Percentiles rank a stretch among this genome's conserved stretches.
These are phyloP conservation scores for Halichoerus grypus DNA, from an alignment of 2,113 vertebrate genomes.

Conservation along the genomic window DNA sequence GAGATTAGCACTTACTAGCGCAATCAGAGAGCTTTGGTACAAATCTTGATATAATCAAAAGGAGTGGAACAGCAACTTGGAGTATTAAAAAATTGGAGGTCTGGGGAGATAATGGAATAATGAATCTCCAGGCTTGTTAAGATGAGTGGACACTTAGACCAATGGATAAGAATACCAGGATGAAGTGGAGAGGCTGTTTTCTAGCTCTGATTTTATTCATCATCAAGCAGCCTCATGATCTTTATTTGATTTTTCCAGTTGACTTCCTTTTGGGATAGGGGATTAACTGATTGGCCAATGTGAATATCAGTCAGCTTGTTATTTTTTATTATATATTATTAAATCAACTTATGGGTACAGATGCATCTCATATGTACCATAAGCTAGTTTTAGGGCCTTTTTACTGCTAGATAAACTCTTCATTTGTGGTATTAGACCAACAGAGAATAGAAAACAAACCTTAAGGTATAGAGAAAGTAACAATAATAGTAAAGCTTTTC, in stretches of 20 bases:
- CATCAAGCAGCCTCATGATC: not conserved
- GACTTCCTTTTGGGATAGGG: conserved; percentile 42
- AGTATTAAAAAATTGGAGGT: conserved; percentile 25
- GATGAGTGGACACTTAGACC: not conserved
- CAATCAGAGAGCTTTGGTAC: conserved; percentile 25
- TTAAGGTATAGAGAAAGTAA: conserved; percentile 2
- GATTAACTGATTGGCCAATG: not conserved
- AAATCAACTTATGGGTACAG: conserved; percentile 33
- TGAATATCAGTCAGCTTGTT: not conserved
- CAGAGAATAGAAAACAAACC: conserved; percentile 49
- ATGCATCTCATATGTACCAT: conserved; percentile 23
- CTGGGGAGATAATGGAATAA: conserved; percentile 2
- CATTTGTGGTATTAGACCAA: conserved; percentile 37
- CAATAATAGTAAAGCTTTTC: conserved; percentile 45
- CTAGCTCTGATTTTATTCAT: conserved; percentile 38
- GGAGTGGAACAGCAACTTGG: conserved; percentile 8
- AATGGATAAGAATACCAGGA: conserved; percentile 15
- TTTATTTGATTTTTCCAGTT: conserved; percentile 58
- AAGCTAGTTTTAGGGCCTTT: conserved; percentile 47
- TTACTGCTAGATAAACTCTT: conserved; percentile 24
- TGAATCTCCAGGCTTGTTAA: conserved; percentile 17
- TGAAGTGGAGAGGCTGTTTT: not conserved
- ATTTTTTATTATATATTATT: conserved; percentile 51
- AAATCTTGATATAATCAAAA: conserved; percentile 49
- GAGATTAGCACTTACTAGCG: not conserved